Evolutionary conservation across 2,797 vertebrate genomes (phyloP).

Genomic region (Acrocephalus scirpaceus): DNA sequence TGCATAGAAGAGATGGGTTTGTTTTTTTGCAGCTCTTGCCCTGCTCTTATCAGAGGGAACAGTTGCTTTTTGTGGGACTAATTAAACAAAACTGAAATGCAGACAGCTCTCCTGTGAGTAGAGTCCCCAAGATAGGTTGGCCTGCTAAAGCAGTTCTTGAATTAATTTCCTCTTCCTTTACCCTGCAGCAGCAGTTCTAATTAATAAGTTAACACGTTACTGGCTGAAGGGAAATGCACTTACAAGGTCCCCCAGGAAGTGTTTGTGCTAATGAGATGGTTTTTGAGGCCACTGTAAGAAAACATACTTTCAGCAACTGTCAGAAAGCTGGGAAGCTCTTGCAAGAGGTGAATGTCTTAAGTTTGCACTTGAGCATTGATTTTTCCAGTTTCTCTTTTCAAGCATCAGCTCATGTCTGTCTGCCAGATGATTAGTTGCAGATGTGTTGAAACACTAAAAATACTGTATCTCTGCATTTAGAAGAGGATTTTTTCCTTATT

Average conservation of each 20-base stretch:
- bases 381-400: slow-evolving; percentile 11
- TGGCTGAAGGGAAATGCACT: slow-evolving; percentile 69
- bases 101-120: slow-evolving; percentile 67
- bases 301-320: slow-evolving; percentile 44
- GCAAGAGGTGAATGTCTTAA: slow-evolving; percentile 7
- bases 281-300: slow-evolving; percentile 55
- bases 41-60: slow-evolving; percentile 47
- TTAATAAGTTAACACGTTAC: slow-evolving; percentile 71
- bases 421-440: slow-evolving; percentile 12
- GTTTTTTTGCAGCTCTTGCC: not conserved
- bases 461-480: not conserved
- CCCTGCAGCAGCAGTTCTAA: slow-evolving; percentile 71
- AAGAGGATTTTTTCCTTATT: not conserved
- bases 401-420: not conserved
- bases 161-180: slow-evolving; percentile 70
- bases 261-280: slow-evolving; percentile 64
- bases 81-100: slow-evolving; percentile 68
- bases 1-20: slow-evolving; percentile 23
- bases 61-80: slow-evolving; percentile 66
- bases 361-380: not conserved
- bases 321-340: slow-evolving; percentile 23
- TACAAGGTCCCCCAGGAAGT: slow-evolving; percentile 65
- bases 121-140: slow-evolving; percentile 55
- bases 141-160: slow-evolving; percentile 64
- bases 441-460: slow-evolving; percentile 3